Percentiles rank a stretch among this genome's conserved stretches.
These are phyloP conservation scores for Sthenelais limicola DNA, from an alignment of 2,888 invertebrate genomes.

Conservation along the genomic window DNA sequence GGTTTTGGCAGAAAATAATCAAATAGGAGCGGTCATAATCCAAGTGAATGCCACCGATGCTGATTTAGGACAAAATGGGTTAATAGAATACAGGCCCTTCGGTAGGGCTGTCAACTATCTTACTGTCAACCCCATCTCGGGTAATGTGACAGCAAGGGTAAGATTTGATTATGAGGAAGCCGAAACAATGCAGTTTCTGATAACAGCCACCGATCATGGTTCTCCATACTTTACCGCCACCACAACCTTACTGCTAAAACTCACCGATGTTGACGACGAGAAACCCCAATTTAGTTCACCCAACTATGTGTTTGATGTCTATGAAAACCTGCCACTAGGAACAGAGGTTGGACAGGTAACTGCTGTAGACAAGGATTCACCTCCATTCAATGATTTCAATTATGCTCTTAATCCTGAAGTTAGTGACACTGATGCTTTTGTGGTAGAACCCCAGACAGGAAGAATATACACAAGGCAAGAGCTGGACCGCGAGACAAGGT, in stretches of 20 bases:
- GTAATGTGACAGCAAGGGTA: slow-evolving; percentile 31
- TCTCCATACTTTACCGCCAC: slow-evolving; percentile 17
- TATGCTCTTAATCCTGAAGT: slow-evolving; percentile 32
- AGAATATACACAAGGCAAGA: slow-evolving; percentile 36
- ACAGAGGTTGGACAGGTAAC: slow-evolving; percentile 44
- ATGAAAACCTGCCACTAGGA: slow-evolving; percentile 43
- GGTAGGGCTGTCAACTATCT: slow-evolving; percentile 18
- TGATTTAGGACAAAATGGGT: slow-evolving; percentile 33
- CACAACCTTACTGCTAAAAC: slow-evolving; percentile 1
- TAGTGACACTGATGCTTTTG: slow-evolving; percentile 33
- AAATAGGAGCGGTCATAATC: slow-evolving; percentile 11
- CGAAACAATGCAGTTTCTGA: slow-evolving; percentile 8
- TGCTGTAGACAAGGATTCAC: slow-evolving; percentile 40
- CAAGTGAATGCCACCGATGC: slow-evolving; percentile 37
- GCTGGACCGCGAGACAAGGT: slow-evolving; percentile 40
- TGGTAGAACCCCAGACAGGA: slow-evolving; percentile 44
- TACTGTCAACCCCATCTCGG: slow-evolving; percentile 32
- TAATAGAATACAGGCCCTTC: slow-evolving; percentile 29
- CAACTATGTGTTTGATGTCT: slow-evolving; percentile 42
- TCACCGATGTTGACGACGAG: slow-evolving; percentile 42
- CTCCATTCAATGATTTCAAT: slow-evolving; percentile 42
- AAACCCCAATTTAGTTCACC: slow-evolving; percentile 23
- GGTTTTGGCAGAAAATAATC: slow-evolving; percentile 24
- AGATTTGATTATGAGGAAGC: slow-evolving; percentile 31
- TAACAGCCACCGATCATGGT: slow-evolving; percentile 41